phyloP scores from a whole-genome alignment of 2,797 vertebrate genomes.

The Avahi laniger region DNA sequence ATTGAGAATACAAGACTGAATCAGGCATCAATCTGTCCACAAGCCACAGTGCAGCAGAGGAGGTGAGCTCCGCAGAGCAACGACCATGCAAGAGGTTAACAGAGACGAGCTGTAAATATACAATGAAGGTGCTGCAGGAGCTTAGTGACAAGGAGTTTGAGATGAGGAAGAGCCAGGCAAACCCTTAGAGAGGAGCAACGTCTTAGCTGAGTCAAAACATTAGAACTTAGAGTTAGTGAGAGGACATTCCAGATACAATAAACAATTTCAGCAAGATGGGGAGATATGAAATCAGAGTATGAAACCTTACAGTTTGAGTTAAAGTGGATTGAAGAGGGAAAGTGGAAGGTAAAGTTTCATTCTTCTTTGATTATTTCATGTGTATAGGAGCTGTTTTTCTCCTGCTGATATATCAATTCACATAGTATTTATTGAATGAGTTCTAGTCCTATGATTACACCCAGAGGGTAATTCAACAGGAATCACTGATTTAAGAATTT shows the following conservation, averaged over 20 bases:
- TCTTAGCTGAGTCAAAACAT: not conserved
- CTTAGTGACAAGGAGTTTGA: not conserved
- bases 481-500: not conserved
- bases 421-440: not conserved
- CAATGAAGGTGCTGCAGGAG: not conserved
- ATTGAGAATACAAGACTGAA: not conserved
- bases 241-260: not conserved
- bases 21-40: not conserved
- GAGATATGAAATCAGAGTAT: not conserved
- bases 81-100: not conserved
- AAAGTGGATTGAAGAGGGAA: not conserved
- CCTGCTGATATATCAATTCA: not conserved
- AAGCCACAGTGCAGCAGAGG: not conserved
- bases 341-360: not conserved
- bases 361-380: not conserved
- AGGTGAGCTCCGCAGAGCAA: not conserved
- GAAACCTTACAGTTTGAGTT: not conserved
- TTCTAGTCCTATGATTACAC: not conserved
- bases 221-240: not conserved
- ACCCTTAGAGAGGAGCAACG: not conserved
- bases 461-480: not conserved
- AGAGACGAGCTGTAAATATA: not conserved
- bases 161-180: not conserved
- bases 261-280: not conserved
- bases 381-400: not conserved